phyloP scores from a whole-genome alignment of 2,888 invertebrate genomes.

The Polydrusus tereticollis region DNA sequence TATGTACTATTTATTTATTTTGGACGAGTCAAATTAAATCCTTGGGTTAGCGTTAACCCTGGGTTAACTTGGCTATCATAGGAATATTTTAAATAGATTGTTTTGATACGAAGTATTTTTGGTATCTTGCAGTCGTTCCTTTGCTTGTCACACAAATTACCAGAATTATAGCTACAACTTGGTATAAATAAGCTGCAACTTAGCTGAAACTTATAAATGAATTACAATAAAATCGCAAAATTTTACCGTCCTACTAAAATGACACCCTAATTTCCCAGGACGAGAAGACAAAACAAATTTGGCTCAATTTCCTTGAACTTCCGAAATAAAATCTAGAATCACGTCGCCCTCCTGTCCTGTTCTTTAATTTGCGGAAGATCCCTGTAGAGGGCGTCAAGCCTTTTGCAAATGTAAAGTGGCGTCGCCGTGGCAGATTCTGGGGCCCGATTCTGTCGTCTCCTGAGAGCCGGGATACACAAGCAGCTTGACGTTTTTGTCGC shows the following conservation, averaged over 20 bases:
- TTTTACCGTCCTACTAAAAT: neutral
- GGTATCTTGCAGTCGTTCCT: too few relatives aligned
- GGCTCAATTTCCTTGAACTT: neutral
- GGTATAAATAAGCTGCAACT: too few relatives aligned
- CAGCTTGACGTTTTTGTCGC: neutral
- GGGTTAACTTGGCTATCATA: too few relatives aligned
- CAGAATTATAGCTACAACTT: neutral
- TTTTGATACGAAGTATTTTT: too few relatives aligned
- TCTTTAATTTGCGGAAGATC: slow-evolving; percentile 8
- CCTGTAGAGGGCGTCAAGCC: slow-evolving; percentile 9
- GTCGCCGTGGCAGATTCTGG: neutral
- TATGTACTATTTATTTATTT: too few relatives aligned
- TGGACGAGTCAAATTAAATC: too few relatives aligned
- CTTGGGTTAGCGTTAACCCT: too few relatives aligned
- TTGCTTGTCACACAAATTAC: too few relatives aligned
- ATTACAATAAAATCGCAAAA: neutral
- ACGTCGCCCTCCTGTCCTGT: slow-evolving; percentile 7
- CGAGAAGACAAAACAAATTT: slow-evolving; percentile 5
- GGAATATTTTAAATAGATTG: too few relatives aligned
- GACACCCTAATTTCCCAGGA: slow-evolving; percentile 3
- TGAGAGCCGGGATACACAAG: neutral
- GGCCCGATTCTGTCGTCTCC: slow-evolving; percentile 4
- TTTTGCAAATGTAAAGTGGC: slow-evolving; percentile 10
- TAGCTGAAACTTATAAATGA: neutral
- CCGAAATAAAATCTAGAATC: slow-evolving; percentile 8